Evolutionary conservation across 2,888 invertebrate species (phyloP).

Genomic region (Tyria jacobaeae): DNA sequence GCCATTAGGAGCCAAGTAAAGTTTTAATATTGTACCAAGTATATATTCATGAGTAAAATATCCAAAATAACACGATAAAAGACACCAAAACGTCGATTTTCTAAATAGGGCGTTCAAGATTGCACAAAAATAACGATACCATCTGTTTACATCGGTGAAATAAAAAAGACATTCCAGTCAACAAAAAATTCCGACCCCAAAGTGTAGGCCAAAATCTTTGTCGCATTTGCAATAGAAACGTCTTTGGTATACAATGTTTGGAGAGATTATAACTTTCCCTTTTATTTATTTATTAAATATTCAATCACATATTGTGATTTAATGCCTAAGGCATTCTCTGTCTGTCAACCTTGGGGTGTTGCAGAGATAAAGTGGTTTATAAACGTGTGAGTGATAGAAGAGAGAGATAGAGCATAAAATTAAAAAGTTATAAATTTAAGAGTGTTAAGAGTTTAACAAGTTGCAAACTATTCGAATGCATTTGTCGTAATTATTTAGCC

Average conservation of each 20-base stretch:
- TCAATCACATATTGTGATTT: too few species aligned
- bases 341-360: too few species aligned
- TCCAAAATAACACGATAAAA: not conserved
- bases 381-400: too few species aligned
- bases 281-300: too few species aligned
- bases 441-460: not conserved
- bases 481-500: not conserved
- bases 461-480: not conserved
- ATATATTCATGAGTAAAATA: not conserved
- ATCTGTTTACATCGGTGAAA: not conserved
- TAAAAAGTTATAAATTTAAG: too few species aligned
- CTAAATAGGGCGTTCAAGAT: not conserved
- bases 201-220: not conserved
- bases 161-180: not conserved
- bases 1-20: not conserved
- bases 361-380: too few species aligned
- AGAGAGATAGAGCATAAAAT: too few species aligned
- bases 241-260: not conserved
- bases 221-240: not conserved
- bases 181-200: conserved; percentile 4
- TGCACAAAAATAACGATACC: not conserved
- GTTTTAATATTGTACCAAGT: not conserved
- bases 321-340: too few species aligned
- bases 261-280: not conserved
- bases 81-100: not conserved